Percentiles rank a stretch among this genome's conserved stretches.
Conservation (phyloP, 2,797 vertebrate species). For the Notamacropus eugenii region DNA sequence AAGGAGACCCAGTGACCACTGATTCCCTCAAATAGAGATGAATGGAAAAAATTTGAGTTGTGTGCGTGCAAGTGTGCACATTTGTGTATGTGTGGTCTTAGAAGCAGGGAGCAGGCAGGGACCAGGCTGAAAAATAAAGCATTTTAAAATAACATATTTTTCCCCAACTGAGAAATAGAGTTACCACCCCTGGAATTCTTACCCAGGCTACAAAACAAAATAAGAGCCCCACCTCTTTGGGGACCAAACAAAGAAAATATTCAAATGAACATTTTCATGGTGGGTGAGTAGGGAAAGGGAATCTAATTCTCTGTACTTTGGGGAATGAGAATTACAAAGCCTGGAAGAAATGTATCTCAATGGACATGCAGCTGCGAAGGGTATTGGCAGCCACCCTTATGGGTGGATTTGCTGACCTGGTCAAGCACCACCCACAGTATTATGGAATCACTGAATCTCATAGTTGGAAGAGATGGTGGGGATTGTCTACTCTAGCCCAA, state of each 20-base stretch:
- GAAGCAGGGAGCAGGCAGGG: slow-evolving; percentile 66
- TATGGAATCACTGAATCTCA: background rate
- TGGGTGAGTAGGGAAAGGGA: slow-evolving; percentile 67
- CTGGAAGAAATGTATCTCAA: slow-evolving; percentile 44
- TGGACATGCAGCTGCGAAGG: slow-evolving; percentile 14
- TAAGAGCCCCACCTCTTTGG: slow-evolving; percentile 73
- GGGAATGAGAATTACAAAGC: slow-evolving; percentile 52
- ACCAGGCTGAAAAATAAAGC: slow-evolving; percentile 72
- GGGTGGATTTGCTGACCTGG: background rate
- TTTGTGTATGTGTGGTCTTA: slow-evolving; percentile 76
- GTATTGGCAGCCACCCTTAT: background rate
- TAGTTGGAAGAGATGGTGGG: background rate
- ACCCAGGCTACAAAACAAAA: slow-evolving; percentile 60
- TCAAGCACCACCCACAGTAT: background rate
- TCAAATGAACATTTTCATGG: slow-evolving; percentile 74
- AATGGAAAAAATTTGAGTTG: slow-evolving; percentile 43
- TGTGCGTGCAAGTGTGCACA: slow-evolving; percentile 37
- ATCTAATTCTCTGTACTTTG: slow-evolving; percentile 65
- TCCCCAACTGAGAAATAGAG: slow-evolving; percentile 74
- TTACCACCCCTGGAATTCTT: slow-evolving; percentile 75
- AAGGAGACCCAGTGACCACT: slow-evolving; percentile 55
- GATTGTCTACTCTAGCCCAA: background rate
- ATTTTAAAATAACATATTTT: slow-evolving; percentile 73
- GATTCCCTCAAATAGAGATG: slow-evolving; percentile 59
- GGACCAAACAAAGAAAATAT: slow-evolving; percentile 80